Evolutionary conservation across 2,797 vertebrate species (phyloP).

Genomic region (Muscicapa striata): DNA sequence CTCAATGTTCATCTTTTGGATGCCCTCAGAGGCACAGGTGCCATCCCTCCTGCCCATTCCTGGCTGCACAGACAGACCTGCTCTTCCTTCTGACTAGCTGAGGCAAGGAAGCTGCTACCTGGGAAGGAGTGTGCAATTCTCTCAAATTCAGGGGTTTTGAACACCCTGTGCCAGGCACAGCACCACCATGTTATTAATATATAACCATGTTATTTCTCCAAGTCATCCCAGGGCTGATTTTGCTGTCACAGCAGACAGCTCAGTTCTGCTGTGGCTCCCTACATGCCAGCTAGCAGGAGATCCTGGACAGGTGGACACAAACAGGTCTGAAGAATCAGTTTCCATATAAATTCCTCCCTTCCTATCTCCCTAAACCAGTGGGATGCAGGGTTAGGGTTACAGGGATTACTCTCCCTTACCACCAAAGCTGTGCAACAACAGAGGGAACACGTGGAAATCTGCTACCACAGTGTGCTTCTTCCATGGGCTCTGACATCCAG

Average conservation of each 20-base stretch:
- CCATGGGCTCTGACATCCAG: background rate
- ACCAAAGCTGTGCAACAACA: background rate
- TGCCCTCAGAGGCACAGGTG: background rate
- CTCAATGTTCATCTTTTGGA: background rate
- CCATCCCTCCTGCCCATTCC: background rate
- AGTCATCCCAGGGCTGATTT: background rate
- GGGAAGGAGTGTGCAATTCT: background rate
- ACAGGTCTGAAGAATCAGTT: background rate
- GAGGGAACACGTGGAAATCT: rapidly evolving
- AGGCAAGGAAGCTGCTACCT: background rate
- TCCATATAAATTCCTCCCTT: background rate
- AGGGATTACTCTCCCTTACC: background rate
- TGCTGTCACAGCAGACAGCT: background rate
- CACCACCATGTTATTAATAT: background rate
- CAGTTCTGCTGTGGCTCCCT: background rate
- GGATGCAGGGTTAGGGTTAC: background rate
- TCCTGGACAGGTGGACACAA: background rate
- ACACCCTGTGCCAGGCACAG: background rate
- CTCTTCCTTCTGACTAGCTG: background rate
- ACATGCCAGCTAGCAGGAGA: background rate
- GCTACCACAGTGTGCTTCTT: background rate
- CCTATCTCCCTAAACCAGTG: background rate
- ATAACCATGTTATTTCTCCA: background rate
- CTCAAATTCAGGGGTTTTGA: background rate
- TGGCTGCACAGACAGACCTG: background rate